Base-by-base conservation (phyloP, 2,113 vertebrate genomes). In the Tiliqua scincoides region DNA sequence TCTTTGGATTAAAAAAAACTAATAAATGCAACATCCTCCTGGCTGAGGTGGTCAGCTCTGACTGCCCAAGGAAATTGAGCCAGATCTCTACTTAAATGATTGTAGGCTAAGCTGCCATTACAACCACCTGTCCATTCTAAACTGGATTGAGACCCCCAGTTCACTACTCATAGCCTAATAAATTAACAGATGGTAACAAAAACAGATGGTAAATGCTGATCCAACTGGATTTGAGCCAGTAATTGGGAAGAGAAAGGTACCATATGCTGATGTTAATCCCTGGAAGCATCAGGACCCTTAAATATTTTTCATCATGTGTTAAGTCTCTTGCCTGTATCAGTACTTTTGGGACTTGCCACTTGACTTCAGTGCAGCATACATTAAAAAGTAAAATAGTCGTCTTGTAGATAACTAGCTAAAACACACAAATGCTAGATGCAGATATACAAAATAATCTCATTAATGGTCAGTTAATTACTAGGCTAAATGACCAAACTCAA, bases 161-260 rank as follows among this genome's bases (percentile, higher is more conserved):
- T 93, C 88, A 67, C 89, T 92, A 91, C 82, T 85, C 73, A 78
- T 83, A 52, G 78, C 86, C 21, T 73, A 90, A 23, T 89, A 89
- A 91, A 81, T 89, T 87, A 87, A 43, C 90, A 94, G 90, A 91
- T 92, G 92, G 93, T 82, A 89, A 82, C 35, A 79, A 63, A 91
- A 77, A 54, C 57, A 93, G 92, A 92, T 89, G 87, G 85, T 87
- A 75, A 68, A 75, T 83, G 81, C 84, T 93, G 14, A 43, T 92
- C 5, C 83, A 90, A 70, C 74, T 92, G 89, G 93, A 94, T 94
- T 93, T 95, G 84, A 93, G 88, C 78, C 75, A 79, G 74, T 89
- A 93, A 93, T 79, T 87, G 87, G 85, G 80, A 93, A 84, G 85
- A 86, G 89, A 94, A 95, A 93, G 86, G 93, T 81, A 85, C 93